Evolutionary conservation across 2,797 vertebrate species (phyloP).

Genomic region (Sebastes nivosus): DNA sequence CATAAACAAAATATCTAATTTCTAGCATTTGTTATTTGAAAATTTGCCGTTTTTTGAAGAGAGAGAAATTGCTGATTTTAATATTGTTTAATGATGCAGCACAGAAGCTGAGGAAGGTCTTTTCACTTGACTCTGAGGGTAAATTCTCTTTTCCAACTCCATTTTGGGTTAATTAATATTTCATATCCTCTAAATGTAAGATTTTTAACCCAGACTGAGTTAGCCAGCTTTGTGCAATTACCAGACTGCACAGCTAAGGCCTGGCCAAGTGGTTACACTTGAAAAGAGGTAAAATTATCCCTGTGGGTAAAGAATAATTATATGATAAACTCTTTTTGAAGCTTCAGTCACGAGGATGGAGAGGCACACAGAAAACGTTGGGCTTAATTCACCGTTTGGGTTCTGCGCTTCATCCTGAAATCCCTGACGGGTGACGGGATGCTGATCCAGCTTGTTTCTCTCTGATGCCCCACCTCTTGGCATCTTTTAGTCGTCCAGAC

Average conservation of each 20-base stretch:
- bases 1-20: not conserved
- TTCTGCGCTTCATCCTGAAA: not conserved
- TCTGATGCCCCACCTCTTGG: slow-evolving; percentile 2
- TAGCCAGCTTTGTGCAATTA: slow-evolving; percentile 5
- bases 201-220: not conserved
- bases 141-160: not conserved
- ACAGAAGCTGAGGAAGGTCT: not conserved
- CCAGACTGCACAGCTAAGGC: not conserved
- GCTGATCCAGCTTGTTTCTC: not conserved
- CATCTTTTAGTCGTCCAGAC: slow-evolving; percentile 27
- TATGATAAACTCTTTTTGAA: not conserved
- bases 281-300: not conserved
- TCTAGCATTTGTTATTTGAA: not conserved
- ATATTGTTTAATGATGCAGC: not conserved
- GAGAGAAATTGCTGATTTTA: not conserved
- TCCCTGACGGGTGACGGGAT: slow-evolving; percentile 7
- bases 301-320: slow-evolving; percentile 11
- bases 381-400: not conserved
- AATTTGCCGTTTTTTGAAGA: not conserved
- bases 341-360: not conserved
- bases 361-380: not conserved
- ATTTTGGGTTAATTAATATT: not conserved
- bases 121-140: not conserved
- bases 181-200: not conserved
- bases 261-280: not conserved